These are phyloP conservation scores for Harpalus rufipes DNA, from an alignment of 2,888 invertebrate genomes.

Conservation along the genomic window DNA sequence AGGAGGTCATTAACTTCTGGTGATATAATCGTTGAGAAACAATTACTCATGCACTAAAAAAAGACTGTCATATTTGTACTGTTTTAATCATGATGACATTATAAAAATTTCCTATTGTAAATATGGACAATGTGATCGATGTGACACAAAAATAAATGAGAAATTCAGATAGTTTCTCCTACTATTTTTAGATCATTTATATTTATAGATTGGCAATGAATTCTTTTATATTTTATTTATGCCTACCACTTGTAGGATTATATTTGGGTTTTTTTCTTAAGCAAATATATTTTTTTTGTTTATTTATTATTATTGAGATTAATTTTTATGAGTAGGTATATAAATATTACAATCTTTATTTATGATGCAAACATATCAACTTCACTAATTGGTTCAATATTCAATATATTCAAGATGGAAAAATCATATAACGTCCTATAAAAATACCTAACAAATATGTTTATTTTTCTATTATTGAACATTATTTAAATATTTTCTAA, in stretches of 20 bases:
- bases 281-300: not conserved
- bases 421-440: too few species aligned
- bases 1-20: not conserved
- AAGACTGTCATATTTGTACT: not conserved
- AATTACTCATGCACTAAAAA: not conserved
- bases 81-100: not conserved
- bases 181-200: not conserved
- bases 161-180: conserved; percentile 5
- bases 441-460: too few species aligned
- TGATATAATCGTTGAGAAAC: not conserved
- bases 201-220: conserved; percentile 8
- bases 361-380: too few species aligned
- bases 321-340: too few species aligned
- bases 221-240: conserved; percentile 4
- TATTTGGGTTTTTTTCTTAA: not conserved
- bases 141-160: not conserved
- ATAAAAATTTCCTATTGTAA: not conserved
- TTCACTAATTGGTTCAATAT: too few species aligned
- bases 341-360: too few species aligned
- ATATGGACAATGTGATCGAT: not conserved
- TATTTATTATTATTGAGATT: too few species aligned
- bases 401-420: too few species aligned
- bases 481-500: too few species aligned
- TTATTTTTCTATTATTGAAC: too few species aligned
- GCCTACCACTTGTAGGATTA: not conserved